Conservation (phyloP, 2,113 vertebrate genomes). For the Forbesichthys papilliferus region DNA sequence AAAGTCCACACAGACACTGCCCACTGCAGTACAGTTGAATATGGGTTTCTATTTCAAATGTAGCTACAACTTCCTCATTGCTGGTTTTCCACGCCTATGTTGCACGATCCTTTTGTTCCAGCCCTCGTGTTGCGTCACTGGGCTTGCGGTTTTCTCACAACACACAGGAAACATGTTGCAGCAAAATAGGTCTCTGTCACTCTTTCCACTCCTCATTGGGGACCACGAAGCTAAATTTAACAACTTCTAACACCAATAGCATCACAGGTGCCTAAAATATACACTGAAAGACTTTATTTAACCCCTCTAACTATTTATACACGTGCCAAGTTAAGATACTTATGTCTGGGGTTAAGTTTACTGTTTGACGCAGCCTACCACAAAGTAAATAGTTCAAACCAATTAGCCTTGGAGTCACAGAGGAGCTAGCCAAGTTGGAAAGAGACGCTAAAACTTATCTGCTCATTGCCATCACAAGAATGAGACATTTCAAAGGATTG, state of each 20-base stretch:
- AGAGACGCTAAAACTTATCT: constrained; percentile 23
- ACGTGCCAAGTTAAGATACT: constrained; percentile 60
- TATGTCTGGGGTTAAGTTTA: constrained; percentile 65
- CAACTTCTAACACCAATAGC: constrained; percentile 60
- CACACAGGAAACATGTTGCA: constrained; percentile 78
- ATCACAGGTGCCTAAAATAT: constrained; percentile 74
- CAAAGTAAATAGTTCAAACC: constrained; percentile 62
- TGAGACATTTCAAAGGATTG: constrained; percentile 4
- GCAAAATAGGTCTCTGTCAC: constrained; percentile 80
- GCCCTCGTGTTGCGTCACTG: constrained; percentile 72
- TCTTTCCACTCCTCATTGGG: constrained; percentile 78
- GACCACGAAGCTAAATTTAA: constrained; percentile 78
- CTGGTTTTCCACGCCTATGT: constrained; percentile 75
- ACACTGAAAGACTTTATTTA: constrained; percentile 60
- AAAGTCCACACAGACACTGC: constrained; percentile 70
- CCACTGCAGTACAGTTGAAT: constrained; percentile 48
- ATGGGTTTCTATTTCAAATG: constrained; percentile 62
- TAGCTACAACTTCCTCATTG: constrained; percentile 76
- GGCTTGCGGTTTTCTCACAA: constrained; percentile 74
- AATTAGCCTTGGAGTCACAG: constrained; percentile 41
- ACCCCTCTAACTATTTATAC: constrained; percentile 67
- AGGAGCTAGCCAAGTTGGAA: constrained; percentile 27
- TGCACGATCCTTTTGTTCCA: constrained; percentile 59
- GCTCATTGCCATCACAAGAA: constrained; percentile 23
- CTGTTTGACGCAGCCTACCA: constrained; percentile 57